A percentile compares a stretch with the other conserved stretches of the same genome.
phyloP scores from a whole-genome alignment of 2,888 invertebrate species.

The Odiellus spinosus region DNA sequence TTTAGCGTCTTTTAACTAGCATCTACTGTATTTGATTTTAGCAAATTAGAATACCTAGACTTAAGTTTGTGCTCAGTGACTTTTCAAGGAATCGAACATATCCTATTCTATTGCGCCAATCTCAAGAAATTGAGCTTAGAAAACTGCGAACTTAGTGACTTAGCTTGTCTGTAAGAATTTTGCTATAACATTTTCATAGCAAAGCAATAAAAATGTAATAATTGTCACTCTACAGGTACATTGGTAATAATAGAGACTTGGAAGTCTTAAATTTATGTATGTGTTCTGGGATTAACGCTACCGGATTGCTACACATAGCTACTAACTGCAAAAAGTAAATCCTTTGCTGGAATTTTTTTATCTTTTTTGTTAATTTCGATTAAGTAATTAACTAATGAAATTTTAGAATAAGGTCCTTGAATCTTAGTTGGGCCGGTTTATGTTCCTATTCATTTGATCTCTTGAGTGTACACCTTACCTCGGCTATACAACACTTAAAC shows the following conservation, averaged over 20 bases:
- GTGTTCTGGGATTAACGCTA: neutral
- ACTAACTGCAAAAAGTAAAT: too few relatives aligned
- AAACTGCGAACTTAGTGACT: neutral
- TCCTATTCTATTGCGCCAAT: neutral
- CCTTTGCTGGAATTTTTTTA: too few relatives aligned
- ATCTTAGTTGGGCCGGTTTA: too few relatives aligned
- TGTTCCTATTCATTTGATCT: too few relatives aligned
- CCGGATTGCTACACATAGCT: neutral
- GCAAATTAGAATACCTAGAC: neutral
- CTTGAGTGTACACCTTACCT: too few relatives aligned
- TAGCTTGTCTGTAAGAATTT: neutral
- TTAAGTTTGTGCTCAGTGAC: neutral
- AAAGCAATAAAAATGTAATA: neutral
- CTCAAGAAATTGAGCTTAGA: conserved; percentile 1
- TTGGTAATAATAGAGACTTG: neutral
- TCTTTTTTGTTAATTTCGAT: too few relatives aligned
- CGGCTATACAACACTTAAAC: too few relatives aligned
- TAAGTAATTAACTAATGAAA: too few relatives aligned
- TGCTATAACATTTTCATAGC: neutral
- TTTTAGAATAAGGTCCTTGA: too few relatives aligned
- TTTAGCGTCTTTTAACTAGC: too few relatives aligned
- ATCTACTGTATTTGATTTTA: neutral
- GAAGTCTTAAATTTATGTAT: neutral
- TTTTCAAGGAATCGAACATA: neutral
- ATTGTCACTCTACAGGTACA: neutral